These are phyloP conservation scores for Troides helena DNA, from an alignment of 2,888 invertebrate species.

Conservation along the genomic window DNA sequence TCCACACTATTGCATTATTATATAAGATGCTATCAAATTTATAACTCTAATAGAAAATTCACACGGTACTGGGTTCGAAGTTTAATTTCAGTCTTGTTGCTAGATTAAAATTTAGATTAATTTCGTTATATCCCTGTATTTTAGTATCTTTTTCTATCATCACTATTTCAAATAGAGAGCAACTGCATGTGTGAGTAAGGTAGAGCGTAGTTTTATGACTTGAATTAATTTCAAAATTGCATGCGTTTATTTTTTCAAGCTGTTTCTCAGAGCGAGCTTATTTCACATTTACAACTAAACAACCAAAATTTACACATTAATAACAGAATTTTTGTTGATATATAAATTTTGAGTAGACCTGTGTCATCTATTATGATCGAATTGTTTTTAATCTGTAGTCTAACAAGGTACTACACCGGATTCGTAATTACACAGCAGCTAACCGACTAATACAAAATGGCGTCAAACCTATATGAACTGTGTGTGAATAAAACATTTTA, in stretches of 20 bases:
- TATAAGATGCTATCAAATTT: conserved; percentile 40
- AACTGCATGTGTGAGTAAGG: conserved; percentile 25
- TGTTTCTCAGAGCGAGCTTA: conserved; percentile 18
- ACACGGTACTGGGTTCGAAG: conserved; percentile 59
- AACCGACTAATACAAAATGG: conserved; percentile 61
- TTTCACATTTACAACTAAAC: conserved; percentile 12
- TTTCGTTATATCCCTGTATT: conserved; percentile 47
- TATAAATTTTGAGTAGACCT: neutral
- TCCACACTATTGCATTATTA: neutral
- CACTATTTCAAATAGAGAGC: conserved; percentile 7
- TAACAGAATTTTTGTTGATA: neutral
- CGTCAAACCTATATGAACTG: conserved; percentile 38
- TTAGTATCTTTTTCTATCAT: conserved; percentile 25
- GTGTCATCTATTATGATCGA: neutral
- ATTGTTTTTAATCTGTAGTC: conserved; percentile 29
- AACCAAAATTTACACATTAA: conserved; percentile 3
- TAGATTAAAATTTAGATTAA: conserved; percentile 35
- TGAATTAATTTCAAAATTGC: conserved; percentile 20
- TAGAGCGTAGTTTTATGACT: conserved; percentile 7
- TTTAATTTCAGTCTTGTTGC: conserved; percentile 37
- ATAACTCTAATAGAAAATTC: conserved; percentile 55
- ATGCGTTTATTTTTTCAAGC: conserved; percentile 18
- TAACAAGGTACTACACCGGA: conserved; percentile 37
- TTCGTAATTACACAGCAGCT: conserved; percentile 57
- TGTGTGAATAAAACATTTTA: conserved; percentile 73